Conservation (phyloP, 2,888 invertebrate species). For the Ganaspis brasiliensis region DNA sequence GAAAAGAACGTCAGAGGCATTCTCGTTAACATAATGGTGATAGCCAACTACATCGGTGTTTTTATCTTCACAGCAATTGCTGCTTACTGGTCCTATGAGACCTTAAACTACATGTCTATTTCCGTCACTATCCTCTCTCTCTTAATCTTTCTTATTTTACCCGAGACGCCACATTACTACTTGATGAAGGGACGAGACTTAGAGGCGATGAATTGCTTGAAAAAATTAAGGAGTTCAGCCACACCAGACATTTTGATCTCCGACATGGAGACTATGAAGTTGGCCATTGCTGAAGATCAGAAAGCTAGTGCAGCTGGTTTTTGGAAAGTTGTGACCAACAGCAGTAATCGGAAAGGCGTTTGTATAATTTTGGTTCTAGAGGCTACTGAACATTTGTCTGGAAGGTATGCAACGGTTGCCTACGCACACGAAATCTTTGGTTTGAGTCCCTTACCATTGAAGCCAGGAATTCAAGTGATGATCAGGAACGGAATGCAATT, state of each 20-base stretch:
- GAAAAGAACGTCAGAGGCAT: conserved; percentile 28
- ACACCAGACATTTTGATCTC: neutral
- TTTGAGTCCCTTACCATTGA: conserved; percentile 7
- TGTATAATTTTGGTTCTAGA: conserved; percentile 29
- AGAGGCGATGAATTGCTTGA: conserved; percentile 24
- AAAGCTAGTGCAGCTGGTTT: conserved; percentile 21
- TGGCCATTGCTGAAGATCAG: conserved; percentile 34
- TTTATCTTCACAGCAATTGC: conserved; percentile 34
- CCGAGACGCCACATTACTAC: conserved; percentile 9
- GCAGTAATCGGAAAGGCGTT: conserved; percentile 21
- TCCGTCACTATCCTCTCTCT: conserved; percentile 22
- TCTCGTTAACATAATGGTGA: conserved; percentile 40
- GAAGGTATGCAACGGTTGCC: conserved; percentile 24
- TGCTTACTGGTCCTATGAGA: conserved; percentile 31
- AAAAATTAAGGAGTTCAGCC: neutral
- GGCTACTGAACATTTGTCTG: conserved; percentile 23
- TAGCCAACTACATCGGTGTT: conserved; percentile 32
- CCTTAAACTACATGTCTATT: conserved; percentile 21
- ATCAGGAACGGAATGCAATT: conserved; percentile 38
- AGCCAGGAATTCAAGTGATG: conserved; percentile 30
- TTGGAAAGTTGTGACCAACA: conserved; percentile 10
- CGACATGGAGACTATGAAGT: conserved; percentile 32
- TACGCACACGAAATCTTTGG: conserved; percentile 7
- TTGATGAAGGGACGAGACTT: conserved; percentile 28
- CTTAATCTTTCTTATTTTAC: conserved; percentile 30